Evolutionary conservation across 2,888 invertebrate species (phyloP).

Genomic region (Rhingia rostrata): DNA sequence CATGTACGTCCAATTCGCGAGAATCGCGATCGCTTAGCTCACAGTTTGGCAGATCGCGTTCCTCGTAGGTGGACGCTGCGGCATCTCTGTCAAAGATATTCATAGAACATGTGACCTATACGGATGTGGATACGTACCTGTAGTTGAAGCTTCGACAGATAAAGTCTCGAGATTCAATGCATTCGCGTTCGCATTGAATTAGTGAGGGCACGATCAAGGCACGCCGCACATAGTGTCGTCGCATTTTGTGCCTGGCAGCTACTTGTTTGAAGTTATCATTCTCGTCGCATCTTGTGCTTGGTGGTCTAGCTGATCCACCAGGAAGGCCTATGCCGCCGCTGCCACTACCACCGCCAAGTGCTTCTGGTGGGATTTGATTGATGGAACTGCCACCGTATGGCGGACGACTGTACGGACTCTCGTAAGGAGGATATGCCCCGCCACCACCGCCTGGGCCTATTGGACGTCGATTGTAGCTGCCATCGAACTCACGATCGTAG

Average conservation of each 20-base stretch:
- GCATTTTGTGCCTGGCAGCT: constrained; percentile 90
- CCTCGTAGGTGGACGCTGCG: constrained; percentile 85
- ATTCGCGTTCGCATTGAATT: constrained; percentile 92
- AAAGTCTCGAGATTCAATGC: constrained; percentile 91
- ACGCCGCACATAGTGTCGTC: constrained; percentile 90
- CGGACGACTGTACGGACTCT: constrained; percentile 80
- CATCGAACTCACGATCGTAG: constrained; percentile 81
- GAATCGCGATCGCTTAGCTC: constrained; percentile 94
- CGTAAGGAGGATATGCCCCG: constrained; percentile 80
- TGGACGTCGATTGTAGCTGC: constrained; percentile 78
- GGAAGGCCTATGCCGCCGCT: constrained; percentile 80
- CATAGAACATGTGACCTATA: constrained; percentile 30
- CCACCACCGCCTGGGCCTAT: constrained; percentile 75
- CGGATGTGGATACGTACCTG: constrained; percentile 83
- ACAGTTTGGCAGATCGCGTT: constrained; percentile 87
- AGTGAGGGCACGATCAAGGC: constrained; percentile 89
- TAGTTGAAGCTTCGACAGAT: constrained; percentile 94
- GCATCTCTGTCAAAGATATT: constrained; percentile 82
- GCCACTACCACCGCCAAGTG: constrained; percentile 77
- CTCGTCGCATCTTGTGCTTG: constrained; percentile 88
- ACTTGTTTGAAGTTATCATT: constrained; percentile 92
- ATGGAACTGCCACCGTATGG: constrained; percentile 76
- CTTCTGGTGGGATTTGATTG: constrained; percentile 75
- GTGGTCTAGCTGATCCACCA: constrained; percentile 82
- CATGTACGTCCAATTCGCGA: constrained; percentile 91